Evolutionary conservation across 1,140 invertebrate species (phyloP), one percentile per base, ranked within the genome.

Genomic region (Dendroctonus ponderosae): DNA sequence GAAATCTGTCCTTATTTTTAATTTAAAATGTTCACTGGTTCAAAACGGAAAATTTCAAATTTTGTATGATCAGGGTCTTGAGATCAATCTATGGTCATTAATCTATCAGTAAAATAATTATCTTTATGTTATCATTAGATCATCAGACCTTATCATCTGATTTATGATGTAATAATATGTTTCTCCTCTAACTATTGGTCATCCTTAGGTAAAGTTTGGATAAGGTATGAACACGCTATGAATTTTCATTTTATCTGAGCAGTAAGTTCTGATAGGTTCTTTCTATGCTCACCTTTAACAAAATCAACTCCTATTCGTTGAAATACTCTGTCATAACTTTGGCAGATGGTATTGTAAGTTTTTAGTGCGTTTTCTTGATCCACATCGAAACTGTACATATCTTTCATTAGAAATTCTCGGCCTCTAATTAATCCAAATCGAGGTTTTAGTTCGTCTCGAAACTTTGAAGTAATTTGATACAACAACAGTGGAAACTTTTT

Each of bases 401-500:
- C 94, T 81, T 96, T 96, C 94, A 97, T 97, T 6, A 94, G 72
- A 80, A 97, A 97, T 81, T 97, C 92, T 76, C 88, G 84, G 2
- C 86, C 85, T 71, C 94, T 80, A 48, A 97, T 81, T 2, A 97
- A 78, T 3, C 93, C 94, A 79, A 88, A 87, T 56, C 89, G 84
- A 4, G 93, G 91, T 71, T 87, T 86, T 71, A 89, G 85, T 80
- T 97, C 94, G 82, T 97, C 93, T 61, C 94, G 80, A 81, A 90
- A 96, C 81, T 97, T 97, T 53, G 80, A 86, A 0, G 89, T 88
- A 56, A 93, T 93, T 82, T 96, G 93, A 82, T 95, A 96, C 0
- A 95, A 75, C 53, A 83, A 79, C 11, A 95, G 73, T 1, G 93
- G 93, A 53, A 94, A 80, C 39, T 84, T 79, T 57, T 86, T 87